Percentiles rank a stretch among this genome's conserved stretches.
phyloP scores from a whole-genome alignment of 2,888 invertebrate species.

The Hartigia nigra region DNA sequence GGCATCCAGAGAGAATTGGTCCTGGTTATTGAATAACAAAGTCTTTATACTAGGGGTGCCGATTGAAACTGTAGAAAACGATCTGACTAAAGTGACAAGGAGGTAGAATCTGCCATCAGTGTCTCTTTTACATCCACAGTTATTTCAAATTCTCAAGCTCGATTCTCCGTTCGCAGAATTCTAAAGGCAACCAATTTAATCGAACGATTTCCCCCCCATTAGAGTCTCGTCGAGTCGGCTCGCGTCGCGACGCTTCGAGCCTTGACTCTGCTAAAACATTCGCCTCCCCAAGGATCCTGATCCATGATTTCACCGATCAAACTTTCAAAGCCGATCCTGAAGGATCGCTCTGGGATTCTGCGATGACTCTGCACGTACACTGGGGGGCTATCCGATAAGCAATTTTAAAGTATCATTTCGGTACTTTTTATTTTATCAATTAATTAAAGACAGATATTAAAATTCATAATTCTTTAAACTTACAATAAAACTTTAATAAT shows the following conservation, averaged over 20 bases:
- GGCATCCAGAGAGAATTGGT: constrained; percentile 5
- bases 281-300: neutral
- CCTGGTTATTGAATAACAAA: constrained; percentile 23
- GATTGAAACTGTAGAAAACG: constrained; percentile 1
- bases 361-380: neutral
- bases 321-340: neutral
- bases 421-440: neutral
- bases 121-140: constrained; percentile 16
- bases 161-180: neutral
- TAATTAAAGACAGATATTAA: neutral
- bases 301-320: neutral
- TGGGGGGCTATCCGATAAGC: neutral
- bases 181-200: constrained; percentile 4
- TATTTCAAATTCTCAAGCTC: constrained; percentile 5
- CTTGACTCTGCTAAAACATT: neutral
- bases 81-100: neutral
- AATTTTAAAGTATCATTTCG: neutral
- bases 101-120: constrained; percentile 12
- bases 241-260: neutral
- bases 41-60: constrained; percentile 14
- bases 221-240: constrained; percentile 2
- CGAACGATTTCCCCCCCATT: constrained; percentile 3
- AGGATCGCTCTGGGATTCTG: neutral
- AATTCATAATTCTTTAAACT: neutral
- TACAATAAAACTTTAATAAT: neutral